Conservation (phyloP, 2,888 invertebrate genomes). For the Thereva unica region DNA sequence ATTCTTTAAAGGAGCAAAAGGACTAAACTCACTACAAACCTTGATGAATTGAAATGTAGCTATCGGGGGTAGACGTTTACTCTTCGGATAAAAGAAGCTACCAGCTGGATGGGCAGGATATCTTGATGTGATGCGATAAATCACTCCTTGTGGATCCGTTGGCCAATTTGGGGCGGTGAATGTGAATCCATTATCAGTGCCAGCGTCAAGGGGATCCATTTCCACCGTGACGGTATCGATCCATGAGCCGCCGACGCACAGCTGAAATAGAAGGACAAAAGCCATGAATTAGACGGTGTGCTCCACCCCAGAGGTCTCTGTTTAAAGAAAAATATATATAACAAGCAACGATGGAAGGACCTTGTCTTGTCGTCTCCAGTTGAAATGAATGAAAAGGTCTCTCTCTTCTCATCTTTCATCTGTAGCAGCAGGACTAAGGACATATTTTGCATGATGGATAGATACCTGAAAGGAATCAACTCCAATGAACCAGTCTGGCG, state of each 20-base stretch:
- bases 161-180: conserved; percentile 98
- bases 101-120: conserved; percentile 91
- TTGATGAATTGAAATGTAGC: conserved; percentile 90
- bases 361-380: conserved; percentile 35
- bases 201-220: conserved; percentile 90
- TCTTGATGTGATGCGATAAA: conserved; percentile 84
- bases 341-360: conserved; percentile 35
- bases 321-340: no score
- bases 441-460: conserved; percentile 32
- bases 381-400: conserved; percentile 17
- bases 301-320: not conserved
- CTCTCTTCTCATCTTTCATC: conserved; percentile 13
- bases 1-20: conserved; percentile 3
- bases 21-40: conserved; percentile 61
- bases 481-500: conserved; percentile 94
- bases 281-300: conserved; percentile 32
- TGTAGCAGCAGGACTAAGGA: not conserved
- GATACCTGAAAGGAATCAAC: conserved; percentile 75
- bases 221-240: conserved; percentile 86
- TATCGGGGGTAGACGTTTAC: conserved; percentile 83
- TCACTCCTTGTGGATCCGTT: conserved; percentile 84
- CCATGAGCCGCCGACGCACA: conserved; percentile 92
- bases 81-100: conserved; percentile 91
- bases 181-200: conserved; percentile 93
- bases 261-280: conserved; percentile 59